Base-by-base conservation (phyloP, 2,888 invertebrate species). In the Drosophila algonquin region DNA sequence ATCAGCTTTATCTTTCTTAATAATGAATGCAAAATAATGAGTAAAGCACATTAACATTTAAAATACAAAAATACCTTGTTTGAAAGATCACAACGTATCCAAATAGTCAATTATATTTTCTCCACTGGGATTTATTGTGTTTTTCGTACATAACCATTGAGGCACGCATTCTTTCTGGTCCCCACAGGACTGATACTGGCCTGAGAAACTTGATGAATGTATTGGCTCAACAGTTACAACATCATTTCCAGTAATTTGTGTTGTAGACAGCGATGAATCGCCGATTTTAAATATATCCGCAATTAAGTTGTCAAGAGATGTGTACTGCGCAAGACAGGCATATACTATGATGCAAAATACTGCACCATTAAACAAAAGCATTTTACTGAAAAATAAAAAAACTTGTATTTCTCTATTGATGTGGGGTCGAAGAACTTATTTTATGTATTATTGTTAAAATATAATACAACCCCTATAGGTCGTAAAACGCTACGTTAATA, bases 81-180 rank as follows among this genome's bases (percentile, higher is more conserved):
- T 2, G 76, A 74, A 9, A 87, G 63, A 46, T 84, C 75, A 67
- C 92, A 92, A 54, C 92, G 92, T 7, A 79, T 91, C 80, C 70
- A 91, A 84, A 74, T 91, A 90, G 12, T 97, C 96, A 58, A 97
- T 95, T 44, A 96, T 92, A 7, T 95, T 96, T 0, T 93, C 92
- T 0, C 97, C 97, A 81, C 96, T 95, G 0, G 93, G 94, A 62
- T 95, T 95, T 14, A 97, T 93, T 0, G 94, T 94, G 48, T 93
- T 93, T 76, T 95, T 94, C 45, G 94, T 93, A 85, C 97, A 97
- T 12, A 96, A 93, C 90, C 96, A 97, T 86, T 95, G 96, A 0
- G 95, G 94, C 0, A 97, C 96, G 87, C 97, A 97, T 57, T 94
- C 94, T 35, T 96, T 97, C 0, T 91, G 90, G 3, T 61, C 3